A percentile compares a stretch with the other conserved stretches of the same genome.
Evolutionary conservation across 1,140 invertebrate genomes (phyloP).

Genomic region (Oppia nitens): DNA sequence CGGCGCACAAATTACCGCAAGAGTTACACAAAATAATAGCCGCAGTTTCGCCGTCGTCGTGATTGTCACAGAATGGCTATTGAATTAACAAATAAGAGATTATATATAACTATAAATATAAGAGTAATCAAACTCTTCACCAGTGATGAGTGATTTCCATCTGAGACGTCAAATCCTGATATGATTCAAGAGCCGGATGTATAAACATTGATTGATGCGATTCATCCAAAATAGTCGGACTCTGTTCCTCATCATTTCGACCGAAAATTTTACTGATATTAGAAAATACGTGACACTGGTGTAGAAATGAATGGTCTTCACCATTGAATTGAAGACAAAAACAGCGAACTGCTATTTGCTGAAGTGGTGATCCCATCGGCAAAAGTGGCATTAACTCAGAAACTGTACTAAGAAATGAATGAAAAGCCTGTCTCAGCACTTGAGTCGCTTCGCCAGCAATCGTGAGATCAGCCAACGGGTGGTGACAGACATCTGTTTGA

Average conservation of each 20-base stretch:
- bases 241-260: conserved; percentile 40
- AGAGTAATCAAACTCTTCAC: too few relatives aligned
- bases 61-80: conserved; percentile 78
- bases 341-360: conserved; percentile 80
- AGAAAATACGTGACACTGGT: conserved; percentile 78
- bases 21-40: conserved; percentile 76
- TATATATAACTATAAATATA: too few relatives aligned
- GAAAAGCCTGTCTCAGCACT: conserved; percentile 62
- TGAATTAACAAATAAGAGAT: too few relatives aligned
- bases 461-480: conserved; percentile 59
- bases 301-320: conserved; percentile 80
- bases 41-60: conserved; percentile 85
- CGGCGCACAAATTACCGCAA: conserved; percentile 81
- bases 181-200: background rate
- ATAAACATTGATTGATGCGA: background rate
- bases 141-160: conserved; percentile 68
- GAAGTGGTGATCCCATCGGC: conserved; percentile 63
- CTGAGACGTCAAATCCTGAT: conserved; percentile 47
- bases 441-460: conserved; percentile 61
- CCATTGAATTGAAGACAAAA: conserved; percentile 76
- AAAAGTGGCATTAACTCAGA: conserved; percentile 79
- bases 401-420: conserved; percentile 72
- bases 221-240: background rate
- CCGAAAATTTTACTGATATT: conserved; percentile 92
- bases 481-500: conserved; percentile 45